Conservation (phyloP, 2,888 invertebrate genomes). For the Diarsia dahlii region DNA sequence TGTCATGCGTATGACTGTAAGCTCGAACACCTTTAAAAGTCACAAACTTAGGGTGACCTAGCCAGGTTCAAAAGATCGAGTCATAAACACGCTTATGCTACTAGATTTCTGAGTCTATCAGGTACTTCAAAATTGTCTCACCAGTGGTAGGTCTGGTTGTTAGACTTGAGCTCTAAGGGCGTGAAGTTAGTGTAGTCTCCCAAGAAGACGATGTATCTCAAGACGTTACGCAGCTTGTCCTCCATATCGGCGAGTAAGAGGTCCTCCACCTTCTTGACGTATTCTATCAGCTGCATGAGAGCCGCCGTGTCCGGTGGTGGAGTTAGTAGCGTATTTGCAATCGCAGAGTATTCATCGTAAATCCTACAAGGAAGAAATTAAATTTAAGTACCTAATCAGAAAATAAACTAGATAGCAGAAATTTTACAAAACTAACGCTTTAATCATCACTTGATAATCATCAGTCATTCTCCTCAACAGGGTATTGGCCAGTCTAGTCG, state of each 20-base stretch:
- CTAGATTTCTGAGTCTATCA: neutral
- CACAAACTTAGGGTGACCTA: neutral
- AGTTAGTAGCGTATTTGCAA: conserved; percentile 94
- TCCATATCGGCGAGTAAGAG: conserved; percentile 94
- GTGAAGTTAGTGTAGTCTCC: conserved; percentile 95
- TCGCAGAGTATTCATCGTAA: conserved; percentile 95
- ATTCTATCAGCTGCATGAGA: conserved; percentile 95
- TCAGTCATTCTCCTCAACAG: conserved; percentile 94
- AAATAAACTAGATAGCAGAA: conserved; percentile 38
- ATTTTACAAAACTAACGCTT: conserved; percentile 91
- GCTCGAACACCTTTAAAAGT: neutral
- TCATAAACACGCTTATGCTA: neutral
- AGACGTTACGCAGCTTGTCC: conserved; percentile 92
- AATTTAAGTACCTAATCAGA: neutral
- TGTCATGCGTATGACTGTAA: too few relatives aligned
- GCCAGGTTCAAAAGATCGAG: neutral
- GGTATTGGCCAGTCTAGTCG: conserved; percentile 92
- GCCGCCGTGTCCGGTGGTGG: conserved; percentile 96
- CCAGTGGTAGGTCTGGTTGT: conserved; percentile 97
- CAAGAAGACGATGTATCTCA: conserved; percentile 95
- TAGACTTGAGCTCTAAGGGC: conserved; percentile 96
- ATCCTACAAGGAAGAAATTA: conserved; percentile 89
- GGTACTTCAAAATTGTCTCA: conserved; percentile 64
- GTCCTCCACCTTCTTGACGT: conserved; percentile 94
- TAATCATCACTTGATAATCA: conserved; percentile 95